Evolutionary conservation across 1,140 invertebrate genomes (phyloP), one percentile per base, ranked within the genome.

Genomic region (Aphidius gifuensis): DNA sequence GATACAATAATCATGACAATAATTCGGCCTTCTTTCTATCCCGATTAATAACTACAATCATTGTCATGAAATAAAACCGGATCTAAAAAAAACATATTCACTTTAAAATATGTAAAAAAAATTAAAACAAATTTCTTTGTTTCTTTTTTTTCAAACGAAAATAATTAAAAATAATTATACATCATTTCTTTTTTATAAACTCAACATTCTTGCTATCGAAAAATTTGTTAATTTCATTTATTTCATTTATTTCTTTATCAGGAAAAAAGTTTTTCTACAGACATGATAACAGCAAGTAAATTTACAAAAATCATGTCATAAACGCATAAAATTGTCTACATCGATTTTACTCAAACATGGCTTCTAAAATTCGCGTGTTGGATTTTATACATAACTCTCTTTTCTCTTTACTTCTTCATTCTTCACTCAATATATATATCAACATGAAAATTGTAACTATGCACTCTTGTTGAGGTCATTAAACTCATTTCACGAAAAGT

Each of bases 381-480:
- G 55, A 54, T 47, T 62, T 54, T 49, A 32, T 32, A 32, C 23
- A 32, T 32, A 32, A 32, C 23, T 32, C 23, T 32, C 2, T 32
- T 32, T 32, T n/a, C 51, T 40, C 51, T 40, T n/a, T 54, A 3
- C 16, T n/a, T 8, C 11, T 49, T 49, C 7, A 49, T 21, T 49
- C n/a, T 6, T n/a, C 51, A 46, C n/a, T 45, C 51, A 54, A 51
- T 16, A 55, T 48, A 54, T 62, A 43, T 58, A 23, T 49, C 16
- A 38, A 40, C 9, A 4, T 39, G 3, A 38, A 59, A 45, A 8
- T 59, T 48, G 5, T 21, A 32, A 32, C 23, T 32, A 32, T 32
- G 23, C 23, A 32, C 23, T 32, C 4, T 57, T 21, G 40, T 16
- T 43, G 46, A 59, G 58, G 58, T 59, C 58, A 16, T 61, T 54